phyloP scores from a whole-genome alignment of 2,888 invertebrate species.

The Mesorhabditis sp. region DNA sequence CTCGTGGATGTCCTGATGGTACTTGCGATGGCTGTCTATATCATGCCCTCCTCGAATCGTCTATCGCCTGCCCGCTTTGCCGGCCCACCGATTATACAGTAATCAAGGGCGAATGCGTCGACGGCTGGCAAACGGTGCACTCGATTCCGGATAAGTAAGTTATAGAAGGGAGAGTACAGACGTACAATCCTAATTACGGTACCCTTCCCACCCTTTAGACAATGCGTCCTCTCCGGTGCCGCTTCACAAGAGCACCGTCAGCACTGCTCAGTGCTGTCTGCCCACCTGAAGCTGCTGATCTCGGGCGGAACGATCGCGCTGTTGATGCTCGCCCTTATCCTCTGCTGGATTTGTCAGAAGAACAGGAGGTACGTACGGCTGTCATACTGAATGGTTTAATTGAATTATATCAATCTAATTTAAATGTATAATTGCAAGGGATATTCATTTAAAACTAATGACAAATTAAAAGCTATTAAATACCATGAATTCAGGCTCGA shows the following conservation, averaged over 20 bases:
- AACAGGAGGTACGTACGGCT: constrained; percentile 22
- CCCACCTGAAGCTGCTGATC: constrained; percentile 20
- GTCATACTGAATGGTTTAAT: not conserved
- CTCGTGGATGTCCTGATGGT: constrained; percentile 59
- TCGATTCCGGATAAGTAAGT: constrained; percentile 61
- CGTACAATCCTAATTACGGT: not conserved
- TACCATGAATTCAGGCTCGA: constrained; percentile 36
- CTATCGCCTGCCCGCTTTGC: constrained; percentile 66
- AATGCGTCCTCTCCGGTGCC: constrained; percentile 58
- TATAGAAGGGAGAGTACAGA: not conserved
- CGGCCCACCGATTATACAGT: constrained; percentile 61
- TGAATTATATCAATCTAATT: not conserved
- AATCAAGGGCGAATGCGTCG: constrained; percentile 65
- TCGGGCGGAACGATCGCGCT: constrained; percentile 18
- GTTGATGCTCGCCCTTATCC: constrained; percentile 15
- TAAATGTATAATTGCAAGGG: not conserved
- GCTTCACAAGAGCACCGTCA: constrained; percentile 20
- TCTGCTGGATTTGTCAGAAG: constrained; percentile 25
- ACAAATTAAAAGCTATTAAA: constrained; percentile 4
- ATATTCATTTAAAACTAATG: no score
- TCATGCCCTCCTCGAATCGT: constrained; percentile 49
- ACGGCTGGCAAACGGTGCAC: constrained; percentile 64
- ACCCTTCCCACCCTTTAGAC: constrained; percentile 43
- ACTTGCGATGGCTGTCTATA: constrained; percentile 69
- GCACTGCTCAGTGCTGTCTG: constrained; percentile 26